Evolutionary conservation across 2,888 invertebrate species (phyloP).

Genomic region (Elegia similella): DNA sequence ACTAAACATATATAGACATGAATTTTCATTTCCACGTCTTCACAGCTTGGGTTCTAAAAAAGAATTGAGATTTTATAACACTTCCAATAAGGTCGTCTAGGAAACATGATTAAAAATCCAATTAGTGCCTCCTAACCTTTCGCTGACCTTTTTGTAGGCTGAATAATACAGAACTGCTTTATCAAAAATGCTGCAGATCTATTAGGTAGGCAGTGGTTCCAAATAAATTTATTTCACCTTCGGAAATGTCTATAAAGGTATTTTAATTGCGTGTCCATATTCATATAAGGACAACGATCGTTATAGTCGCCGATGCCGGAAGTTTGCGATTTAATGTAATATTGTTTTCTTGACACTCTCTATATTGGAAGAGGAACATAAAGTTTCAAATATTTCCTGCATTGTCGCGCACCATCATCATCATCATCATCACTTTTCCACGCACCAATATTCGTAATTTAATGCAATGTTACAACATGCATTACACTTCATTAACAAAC

Average conservation of each 20-base stretch:
- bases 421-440: too few relatives aligned
- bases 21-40: slow-evolving; percentile 15
- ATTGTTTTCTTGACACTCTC: not conserved
- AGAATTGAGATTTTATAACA: not conserved
- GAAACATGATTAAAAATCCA: slow-evolving; percentile 9
- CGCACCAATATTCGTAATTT: slow-evolving; percentile 12
- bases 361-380: not conserved
- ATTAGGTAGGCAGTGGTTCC: not conserved
- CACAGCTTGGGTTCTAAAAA: not conserved
- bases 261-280: not conserved
- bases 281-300: not conserved
- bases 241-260: not conserved
- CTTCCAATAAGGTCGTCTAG: not conserved
- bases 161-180: slow-evolving; percentile 9
- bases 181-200: not conserved
- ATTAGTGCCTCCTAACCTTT: slow-evolving; percentile 9
- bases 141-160: not conserved
- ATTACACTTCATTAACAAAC: slow-evolving; percentile 20
- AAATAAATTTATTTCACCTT: not conserved
- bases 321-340: not conserved
- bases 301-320: too few relatives aligned
- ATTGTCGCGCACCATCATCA: too few relatives aligned
- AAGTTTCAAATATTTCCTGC: not conserved
- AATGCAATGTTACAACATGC: slow-evolving; percentile 22
- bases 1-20: slow-evolving; percentile 17